phyloP scores from a whole-genome alignment of 2,113 vertebrate species.

The Zapornia atra region DNA sequence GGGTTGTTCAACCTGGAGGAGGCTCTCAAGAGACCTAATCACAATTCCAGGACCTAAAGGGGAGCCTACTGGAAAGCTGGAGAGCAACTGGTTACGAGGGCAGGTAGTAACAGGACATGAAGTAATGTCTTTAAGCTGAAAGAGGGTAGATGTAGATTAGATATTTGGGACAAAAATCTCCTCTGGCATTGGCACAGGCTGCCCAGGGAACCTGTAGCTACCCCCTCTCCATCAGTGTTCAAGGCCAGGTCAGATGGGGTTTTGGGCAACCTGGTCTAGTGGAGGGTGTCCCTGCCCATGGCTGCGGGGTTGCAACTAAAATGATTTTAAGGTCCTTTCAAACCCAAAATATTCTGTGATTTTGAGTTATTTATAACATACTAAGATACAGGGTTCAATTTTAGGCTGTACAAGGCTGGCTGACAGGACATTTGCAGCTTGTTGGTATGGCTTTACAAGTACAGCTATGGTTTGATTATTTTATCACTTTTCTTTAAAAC shows the following conservation, averaged over 20 bases:
- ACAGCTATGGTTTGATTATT: background rate
- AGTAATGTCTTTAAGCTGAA: no score
- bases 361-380: background rate
- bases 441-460: background rate
- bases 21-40: no score
- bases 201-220: background rate
- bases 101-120: no score
- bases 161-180: background rate
- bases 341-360: background rate
- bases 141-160: no score
- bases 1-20: no score
- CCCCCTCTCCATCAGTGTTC: background rate
- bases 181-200: background rate
- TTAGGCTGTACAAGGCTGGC: background rate
- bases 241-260: fast-evolving
- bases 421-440: background rate
- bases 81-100: no score
- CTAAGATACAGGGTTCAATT: background rate
- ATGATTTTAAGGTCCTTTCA: background rate
- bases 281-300: background rate
- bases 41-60: no score
- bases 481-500: background rate
- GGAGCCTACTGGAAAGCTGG: no score
- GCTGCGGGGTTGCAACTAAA: background rate
- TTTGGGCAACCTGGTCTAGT: background rate